Evolutionary conservation across 2,113 vertebrate genomes (phyloP), one percentile per base, ranked within the genome.

Genomic region (Rutilus rutilus): DNA sequence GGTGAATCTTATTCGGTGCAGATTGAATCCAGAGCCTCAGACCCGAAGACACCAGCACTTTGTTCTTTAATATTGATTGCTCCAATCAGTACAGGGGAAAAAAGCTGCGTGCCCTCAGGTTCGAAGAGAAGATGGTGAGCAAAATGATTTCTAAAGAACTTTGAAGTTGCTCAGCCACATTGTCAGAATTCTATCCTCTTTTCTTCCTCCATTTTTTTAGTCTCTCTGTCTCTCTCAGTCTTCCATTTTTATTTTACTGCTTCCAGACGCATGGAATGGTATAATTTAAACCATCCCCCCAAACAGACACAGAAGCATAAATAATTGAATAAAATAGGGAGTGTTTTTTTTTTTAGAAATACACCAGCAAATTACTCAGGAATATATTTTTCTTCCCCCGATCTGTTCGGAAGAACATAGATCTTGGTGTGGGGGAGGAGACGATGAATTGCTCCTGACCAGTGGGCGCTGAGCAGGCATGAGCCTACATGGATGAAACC

Each of bases 241-340:
- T 64, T 84, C 64, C 42, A 75, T 69, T 85, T 75, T 82, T 80
- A 80, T 75, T 57, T 67, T 60, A 78, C 84, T 65, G 78, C 86
- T 91, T 90, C 82, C 85, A 89, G 89, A 92, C 88, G 67, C 89
- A 92, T n/a, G 19, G 82, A 74, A 88, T 89, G 86, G 84, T 81
- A 84, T 92, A 93, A 94, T 92, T 92, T 86, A 91, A 94, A 93
- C 89, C 93, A 94, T 92, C 89, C 90, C 90, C 19, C 74, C 89
- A 92, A 88, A 90, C 87, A 89, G 89, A 94, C 94, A 92, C 94
- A 94, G 90, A 91, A 92, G 92, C 92, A 91, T 95, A 92, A 95
- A 94, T 95, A 95, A 93, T 93, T 94, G 90, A 93, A 92, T 94
- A 92, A 94, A 94, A 94, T 91, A 85, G 83, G 91, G 90, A 88